Evolutionary conservation across 2,797 vertebrate species (phyloP).

Genomic region (Rhynchotus rufescens): DNA sequence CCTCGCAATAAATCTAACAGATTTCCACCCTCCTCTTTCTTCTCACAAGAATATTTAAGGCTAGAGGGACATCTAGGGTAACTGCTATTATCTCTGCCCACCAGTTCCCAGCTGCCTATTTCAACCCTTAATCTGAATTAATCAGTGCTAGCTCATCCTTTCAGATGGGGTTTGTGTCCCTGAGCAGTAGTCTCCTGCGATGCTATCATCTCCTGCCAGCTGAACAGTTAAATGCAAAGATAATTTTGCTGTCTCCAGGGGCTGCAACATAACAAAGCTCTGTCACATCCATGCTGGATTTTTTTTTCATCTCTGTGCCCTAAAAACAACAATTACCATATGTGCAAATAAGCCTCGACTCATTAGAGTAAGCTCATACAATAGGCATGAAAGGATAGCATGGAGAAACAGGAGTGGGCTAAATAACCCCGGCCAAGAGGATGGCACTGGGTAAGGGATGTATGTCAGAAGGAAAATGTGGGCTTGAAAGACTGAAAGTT

Average conservation of each 20-base stretch:
- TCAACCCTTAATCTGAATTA: constrained; percentile 47
- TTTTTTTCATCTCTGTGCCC: neutral
- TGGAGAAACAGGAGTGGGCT: neutral
- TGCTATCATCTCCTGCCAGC: constrained; percentile 25
- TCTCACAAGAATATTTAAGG: neutral
- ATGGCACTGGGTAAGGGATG: neutral
- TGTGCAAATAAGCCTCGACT: neutral
- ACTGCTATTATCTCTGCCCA: constrained; percentile 21
- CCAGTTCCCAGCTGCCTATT: constrained; percentile 42
- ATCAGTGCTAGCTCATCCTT: neutral
- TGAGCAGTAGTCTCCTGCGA: neutral
- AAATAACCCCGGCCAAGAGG: neutral
- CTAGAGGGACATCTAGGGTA: neutral
- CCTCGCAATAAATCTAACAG: neutral
- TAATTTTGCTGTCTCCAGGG: neutral
- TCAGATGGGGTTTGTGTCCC: constrained; percentile 26
- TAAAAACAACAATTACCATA: neutral
- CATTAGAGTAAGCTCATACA: neutral
- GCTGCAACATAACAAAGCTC: neutral
- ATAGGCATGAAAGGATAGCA: neutral
- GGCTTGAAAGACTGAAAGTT: neutral
- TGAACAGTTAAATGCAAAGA: neutral
- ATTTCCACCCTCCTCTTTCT: neutral
- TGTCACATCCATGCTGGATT: neutral
- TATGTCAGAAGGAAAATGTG: neutral